These are phyloP conservation scores for Meloidogyne floridensis DNA, from an alignment of 1,140 invertebrate species.

Conservation along the genomic window DNA sequence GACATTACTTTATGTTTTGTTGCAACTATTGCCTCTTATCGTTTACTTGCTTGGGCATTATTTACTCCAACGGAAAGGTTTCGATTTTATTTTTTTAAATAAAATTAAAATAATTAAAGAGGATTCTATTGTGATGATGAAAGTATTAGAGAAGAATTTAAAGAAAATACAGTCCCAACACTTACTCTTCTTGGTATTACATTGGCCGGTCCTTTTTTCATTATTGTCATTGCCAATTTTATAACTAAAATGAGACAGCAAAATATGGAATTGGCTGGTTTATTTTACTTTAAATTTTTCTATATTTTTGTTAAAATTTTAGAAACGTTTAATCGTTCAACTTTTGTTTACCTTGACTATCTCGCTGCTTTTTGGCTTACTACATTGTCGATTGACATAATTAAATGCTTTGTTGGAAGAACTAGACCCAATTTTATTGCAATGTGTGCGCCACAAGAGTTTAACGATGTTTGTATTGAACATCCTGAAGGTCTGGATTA, in stretches of 20 bases:
- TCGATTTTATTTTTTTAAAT: neutral
- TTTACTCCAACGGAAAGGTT: conserved; percentile 21
- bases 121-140: conserved; percentile 44
- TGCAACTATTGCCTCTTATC: conserved; percentile 13
- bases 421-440: conserved; percentile 38
- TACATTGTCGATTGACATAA: conserved; percentile 27
- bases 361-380: conserved; percentile 37
- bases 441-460: conserved; percentile 34
- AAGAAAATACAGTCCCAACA: conserved; percentile 42
- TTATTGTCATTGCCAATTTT: conserved; percentile 36
- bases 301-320: neutral
- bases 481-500: neutral
- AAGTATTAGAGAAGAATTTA: conserved; percentile 32
- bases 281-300: neutral
- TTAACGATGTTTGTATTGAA: conserved; percentile 16
- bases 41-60: conserved; percentile 18
- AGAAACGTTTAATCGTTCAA: conserved; percentile 32
- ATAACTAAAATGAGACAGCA: neutral
- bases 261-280: neutral
- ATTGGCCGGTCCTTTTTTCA: conserved; percentile 20
- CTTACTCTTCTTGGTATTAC: conserved; percentile 21
- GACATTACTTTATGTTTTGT: conserved; percentile 24
- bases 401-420: conserved; percentile 40
- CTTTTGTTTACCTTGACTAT: conserved; percentile 39
- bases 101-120: neutral